Conservation (phyloP, 2,113 vertebrate genomes). For the Triplophysa dalaica region DNA sequence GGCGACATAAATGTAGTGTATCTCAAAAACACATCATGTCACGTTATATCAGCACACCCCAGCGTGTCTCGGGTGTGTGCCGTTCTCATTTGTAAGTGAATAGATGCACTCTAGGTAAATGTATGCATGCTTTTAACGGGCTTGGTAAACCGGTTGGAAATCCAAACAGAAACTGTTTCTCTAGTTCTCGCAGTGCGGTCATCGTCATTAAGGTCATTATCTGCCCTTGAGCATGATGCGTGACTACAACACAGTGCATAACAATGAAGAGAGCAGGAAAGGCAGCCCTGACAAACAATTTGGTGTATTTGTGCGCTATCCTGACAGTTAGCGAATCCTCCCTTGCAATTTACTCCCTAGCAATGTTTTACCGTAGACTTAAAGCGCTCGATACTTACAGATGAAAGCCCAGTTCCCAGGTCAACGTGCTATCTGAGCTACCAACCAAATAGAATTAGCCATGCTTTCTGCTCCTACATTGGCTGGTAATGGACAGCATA, state of each 20-base stretch:
- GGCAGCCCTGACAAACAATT: conserved; percentile 37
- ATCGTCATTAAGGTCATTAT: conserved; percentile 54
- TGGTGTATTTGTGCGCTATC: conserved; percentile 25
- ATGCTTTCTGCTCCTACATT: conserved; percentile 14
- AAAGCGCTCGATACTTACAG: conserved; percentile 26
- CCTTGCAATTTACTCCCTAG: conserved; percentile 11
- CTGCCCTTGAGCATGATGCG: conserved; percentile 54
- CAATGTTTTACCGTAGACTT: conserved; percentile 16
- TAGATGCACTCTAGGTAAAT: conserved; percentile 31
- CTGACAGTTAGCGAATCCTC: conserved; percentile 9
- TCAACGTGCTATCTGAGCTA: conserved; percentile 29
- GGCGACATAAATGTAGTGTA: background rate
- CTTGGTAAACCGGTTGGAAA: conserved; percentile 24
- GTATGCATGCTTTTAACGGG: conserved; percentile 28
- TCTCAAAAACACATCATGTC: background rate
- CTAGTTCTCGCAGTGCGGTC: conserved; percentile 6
- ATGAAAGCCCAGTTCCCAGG: conserved; percentile 25
- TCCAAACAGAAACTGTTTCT: conserved; percentile 41
- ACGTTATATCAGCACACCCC: background rate
- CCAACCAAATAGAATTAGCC: conserved; percentile 33
- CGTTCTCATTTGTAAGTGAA: conserved; percentile 19
- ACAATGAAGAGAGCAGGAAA: conserved; percentile 38
- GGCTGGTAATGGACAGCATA: conserved; percentile 35
- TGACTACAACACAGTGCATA: conserved; percentile 42
- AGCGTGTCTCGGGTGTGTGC: background rate